Percentiles rank a stretch among this genome's conserved stretches.
Conservation (phyloP, 2,888 invertebrate genomes). For the Myathropa florea region DNA sequence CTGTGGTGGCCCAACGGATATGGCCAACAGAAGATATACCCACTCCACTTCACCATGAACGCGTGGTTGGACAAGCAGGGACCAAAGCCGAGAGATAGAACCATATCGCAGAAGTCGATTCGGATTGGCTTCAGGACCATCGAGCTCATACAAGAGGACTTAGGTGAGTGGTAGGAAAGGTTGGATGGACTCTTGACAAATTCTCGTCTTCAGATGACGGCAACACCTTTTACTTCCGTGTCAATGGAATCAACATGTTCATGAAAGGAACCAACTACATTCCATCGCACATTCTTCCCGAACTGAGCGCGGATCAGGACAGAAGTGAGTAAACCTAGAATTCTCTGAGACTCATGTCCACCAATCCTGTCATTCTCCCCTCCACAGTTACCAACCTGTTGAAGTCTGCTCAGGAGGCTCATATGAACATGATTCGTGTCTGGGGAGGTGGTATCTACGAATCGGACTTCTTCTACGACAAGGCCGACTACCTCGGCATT, state of each 20-base stretch:
- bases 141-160: slow-evolving; percentile 88
- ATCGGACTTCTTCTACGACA: slow-evolving; percentile 91
- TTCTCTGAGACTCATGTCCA: neutral
- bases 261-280: slow-evolving; percentile 98
- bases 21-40: slow-evolving; percentile 90
- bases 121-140: slow-evolving; percentile 93
- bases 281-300: slow-evolving; percentile 92
- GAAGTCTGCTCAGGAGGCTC: slow-evolving; percentile 86
- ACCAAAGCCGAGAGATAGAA: slow-evolving; percentile 74
- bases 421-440: slow-evolving; percentile 97
- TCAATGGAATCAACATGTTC: slow-evolving; percentile 94
- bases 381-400: slow-evolving; percentile 84
- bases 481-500: slow-evolving; percentile 93
- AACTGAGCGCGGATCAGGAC: slow-evolving; percentile 83
- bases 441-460: slow-evolving; percentile 99
- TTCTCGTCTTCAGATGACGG: slow-evolving; percentile 81
- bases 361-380: neutral
- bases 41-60: slow-evolving; percentile 82
- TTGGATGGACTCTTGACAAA: neutral
- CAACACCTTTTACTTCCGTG: slow-evolving; percentile 90
- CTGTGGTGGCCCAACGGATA: slow-evolving; percentile 98
- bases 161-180: slow-evolving; percentile 70
- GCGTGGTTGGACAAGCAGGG: slow-evolving; percentile 75
- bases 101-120: slow-evolving; percentile 82
- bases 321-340: slow-evolving; percentile 79